These are phyloP conservation scores for Axis porcinus DNA, from an alignment of 2,113 vertebrate species.

Conservation along the genomic window DNA sequence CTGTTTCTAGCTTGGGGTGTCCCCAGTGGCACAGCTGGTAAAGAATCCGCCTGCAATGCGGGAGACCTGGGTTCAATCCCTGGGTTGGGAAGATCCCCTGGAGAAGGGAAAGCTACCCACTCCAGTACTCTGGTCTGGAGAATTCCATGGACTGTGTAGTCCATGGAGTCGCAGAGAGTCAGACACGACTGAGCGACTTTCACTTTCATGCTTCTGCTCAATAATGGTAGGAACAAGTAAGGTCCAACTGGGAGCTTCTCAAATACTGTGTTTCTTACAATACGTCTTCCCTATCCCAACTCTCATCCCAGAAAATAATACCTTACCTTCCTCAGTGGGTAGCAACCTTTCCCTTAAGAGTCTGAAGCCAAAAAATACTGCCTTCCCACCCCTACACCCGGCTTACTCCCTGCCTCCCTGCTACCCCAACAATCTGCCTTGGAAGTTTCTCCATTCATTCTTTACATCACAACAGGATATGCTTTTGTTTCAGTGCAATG, in stretches of 20 bases:
- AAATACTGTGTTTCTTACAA: background rate
- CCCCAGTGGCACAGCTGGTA: background rate
- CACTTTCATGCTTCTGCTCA: background rate
- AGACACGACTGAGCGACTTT: background rate
- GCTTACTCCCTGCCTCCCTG: background rate
- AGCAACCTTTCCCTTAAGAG: background rate
- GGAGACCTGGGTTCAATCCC: background rate
- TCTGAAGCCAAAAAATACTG: background rate
- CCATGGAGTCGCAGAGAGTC: background rate
- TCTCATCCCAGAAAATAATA: background rate
- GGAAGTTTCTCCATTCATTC: background rate
- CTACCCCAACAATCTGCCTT: background rate
- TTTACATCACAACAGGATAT: background rate
- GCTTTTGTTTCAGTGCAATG: background rate
- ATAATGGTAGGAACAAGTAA: background rate
- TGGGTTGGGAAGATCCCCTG: background rate
- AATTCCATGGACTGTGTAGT: background rate
- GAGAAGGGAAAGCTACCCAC: background rate
- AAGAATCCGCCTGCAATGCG: accelerated
- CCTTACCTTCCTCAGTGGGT: background rate
- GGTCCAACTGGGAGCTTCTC: background rate
- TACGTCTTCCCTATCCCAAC: background rate
- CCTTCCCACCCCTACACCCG: background rate
- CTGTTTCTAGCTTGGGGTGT: background rate
- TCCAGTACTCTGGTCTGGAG: background rate